These are phyloP conservation scores for Callipepla californica DNA, from an alignment of 2,113 vertebrate genomes.

Conservation along the genomic window DNA sequence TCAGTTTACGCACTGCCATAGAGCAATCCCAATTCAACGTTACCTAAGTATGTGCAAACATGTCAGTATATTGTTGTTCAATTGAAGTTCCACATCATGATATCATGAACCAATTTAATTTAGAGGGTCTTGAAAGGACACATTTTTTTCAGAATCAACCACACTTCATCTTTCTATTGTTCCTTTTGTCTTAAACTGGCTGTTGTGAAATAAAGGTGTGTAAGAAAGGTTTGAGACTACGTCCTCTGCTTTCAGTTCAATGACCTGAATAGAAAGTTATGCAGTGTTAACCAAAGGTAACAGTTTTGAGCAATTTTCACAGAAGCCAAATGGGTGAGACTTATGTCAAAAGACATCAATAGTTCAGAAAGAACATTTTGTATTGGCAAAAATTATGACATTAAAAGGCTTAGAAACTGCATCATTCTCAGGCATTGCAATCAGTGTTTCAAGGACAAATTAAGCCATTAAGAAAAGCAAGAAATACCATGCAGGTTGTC, in stretches of 20 bases:
- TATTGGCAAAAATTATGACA: not conserved
- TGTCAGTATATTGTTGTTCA: not conserved
- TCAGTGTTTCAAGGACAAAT: not conserved
- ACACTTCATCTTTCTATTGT: not conserved
- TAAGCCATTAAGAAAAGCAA: not conserved
- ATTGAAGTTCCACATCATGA: not conserved
- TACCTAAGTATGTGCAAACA: not conserved
- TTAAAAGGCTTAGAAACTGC: not conserved
- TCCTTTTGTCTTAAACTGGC: not conserved
- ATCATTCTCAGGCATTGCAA: not conserved
- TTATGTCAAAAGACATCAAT: conserved; percentile 42
- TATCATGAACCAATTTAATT: not conserved
- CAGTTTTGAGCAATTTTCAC: conserved; percentile 43
- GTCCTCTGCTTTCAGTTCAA: not conserved
- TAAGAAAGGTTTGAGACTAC: not conserved
- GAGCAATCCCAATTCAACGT: not conserved
- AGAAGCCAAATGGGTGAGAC: not conserved
- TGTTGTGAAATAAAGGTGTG: not conserved
- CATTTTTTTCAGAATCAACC: not conserved
- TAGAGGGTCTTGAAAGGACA: not conserved
- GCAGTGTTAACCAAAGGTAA: conserved; percentile 56
- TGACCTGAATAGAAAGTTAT: conserved; percentile 43
- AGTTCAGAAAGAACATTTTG: not conserved
- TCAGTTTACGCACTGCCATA: not conserved
- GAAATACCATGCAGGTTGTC: not conserved